Evolutionary conservation across 2,113 vertebrate species (phyloP).

Genomic region (Epinephelus fuscoguttatus): DNA sequence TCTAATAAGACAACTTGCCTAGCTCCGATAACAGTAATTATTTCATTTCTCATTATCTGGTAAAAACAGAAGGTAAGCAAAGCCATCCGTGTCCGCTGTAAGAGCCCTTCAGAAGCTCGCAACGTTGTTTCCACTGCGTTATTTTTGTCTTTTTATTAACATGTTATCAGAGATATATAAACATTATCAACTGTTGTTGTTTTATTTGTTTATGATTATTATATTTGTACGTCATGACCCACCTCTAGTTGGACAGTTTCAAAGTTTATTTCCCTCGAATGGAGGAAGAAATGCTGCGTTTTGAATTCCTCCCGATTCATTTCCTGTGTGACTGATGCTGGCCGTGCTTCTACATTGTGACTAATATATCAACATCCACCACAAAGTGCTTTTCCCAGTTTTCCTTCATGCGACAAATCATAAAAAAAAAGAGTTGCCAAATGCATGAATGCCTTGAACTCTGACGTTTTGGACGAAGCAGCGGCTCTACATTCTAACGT

Average conservation of each 20-base stretch:
- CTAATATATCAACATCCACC: conserved; percentile 76
- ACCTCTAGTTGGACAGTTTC: conserved; percentile 48
- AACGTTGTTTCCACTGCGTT: conserved; percentile 70
- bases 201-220: conserved; percentile 65
- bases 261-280: conserved; percentile 55
- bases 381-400: conserved; percentile 85
- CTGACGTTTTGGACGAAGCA: conserved; percentile 79
- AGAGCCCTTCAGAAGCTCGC: conserved; percentile 80
- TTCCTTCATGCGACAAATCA: conserved; percentile 77
- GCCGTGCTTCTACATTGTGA: conserved; percentile 77
- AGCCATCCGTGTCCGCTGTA: conserved; percentile 68
- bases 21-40: conserved; percentile 79
- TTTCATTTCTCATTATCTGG: conserved; percentile 85
- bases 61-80: conserved; percentile 59
- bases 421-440: conserved; percentile 86
- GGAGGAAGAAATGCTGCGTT: conserved; percentile 65
- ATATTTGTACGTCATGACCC: conserved; percentile 61
- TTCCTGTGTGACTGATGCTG: conserved; percentile 66
- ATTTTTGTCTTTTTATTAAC: conserved; percentile 74
- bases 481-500: conserved; percentile 80
- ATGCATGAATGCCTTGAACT: conserved; percentile 95
- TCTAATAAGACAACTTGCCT: conserved; percentile 91
- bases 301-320: conserved; percentile 58
- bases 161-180: conserved; percentile 81
- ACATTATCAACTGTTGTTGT: conserved; percentile 82